These are phyloP conservation scores for Mechanitis mazaeus DNA, from an alignment of 2,888 invertebrate species.

Conservation along the genomic window DNA sequence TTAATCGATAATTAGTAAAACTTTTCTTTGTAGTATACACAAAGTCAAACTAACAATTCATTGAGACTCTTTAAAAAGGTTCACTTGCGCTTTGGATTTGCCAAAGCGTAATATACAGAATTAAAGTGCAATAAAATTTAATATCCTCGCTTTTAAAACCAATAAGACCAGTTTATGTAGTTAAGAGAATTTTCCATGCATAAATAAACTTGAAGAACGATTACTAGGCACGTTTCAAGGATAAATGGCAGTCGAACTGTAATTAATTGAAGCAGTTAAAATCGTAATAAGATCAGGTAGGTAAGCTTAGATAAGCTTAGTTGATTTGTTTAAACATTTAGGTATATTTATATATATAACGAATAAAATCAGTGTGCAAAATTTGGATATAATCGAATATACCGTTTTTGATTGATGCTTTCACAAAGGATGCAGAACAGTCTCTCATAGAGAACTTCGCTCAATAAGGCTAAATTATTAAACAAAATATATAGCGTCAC, in stretches of 20 bases:
- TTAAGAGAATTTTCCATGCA: constrained; percentile 22
- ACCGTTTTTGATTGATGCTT: no score
- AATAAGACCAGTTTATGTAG: constrained; percentile 19
- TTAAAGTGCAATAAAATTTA: constrained; percentile 24
- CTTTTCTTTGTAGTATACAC: not conserved
- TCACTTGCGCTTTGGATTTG: no score
- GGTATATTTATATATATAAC: no score
- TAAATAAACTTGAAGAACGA: constrained; percentile 31
- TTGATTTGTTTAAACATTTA: no score
- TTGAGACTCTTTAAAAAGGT: not conserved
- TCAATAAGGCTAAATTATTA: no score
- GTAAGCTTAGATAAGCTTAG: not conserved
- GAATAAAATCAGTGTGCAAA: no score
- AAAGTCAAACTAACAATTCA: constrained; percentile 6
- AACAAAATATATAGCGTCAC: no score
- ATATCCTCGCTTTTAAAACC: constrained; percentile 19
- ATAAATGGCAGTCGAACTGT: constrained; percentile 32
- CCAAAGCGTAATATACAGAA: constrained; percentile 17
- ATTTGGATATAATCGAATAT: no score
- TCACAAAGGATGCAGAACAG: no score
- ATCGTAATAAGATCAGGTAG: constrained; percentile 21
- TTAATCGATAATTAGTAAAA: not conserved
- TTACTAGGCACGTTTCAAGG: constrained; percentile 28
- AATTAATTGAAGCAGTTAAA: constrained; percentile 34
- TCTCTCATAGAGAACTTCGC: no score